phyloP scores from a whole-genome alignment of 2,888 invertebrate species.

The Drosophila anomelani region DNA sequence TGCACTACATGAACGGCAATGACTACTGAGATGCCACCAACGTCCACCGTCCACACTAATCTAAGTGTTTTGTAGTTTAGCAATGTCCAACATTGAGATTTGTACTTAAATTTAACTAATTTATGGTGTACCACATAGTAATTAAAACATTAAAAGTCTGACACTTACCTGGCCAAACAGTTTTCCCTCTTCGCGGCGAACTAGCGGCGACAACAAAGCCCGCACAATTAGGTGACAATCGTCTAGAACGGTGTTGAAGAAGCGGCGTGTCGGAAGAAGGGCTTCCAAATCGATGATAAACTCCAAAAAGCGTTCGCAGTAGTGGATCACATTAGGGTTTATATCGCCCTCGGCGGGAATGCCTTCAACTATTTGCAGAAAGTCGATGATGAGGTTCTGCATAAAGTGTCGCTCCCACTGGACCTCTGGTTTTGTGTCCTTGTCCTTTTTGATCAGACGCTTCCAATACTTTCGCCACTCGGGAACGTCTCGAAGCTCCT shows the following conservation, averaged over 20 bases:
- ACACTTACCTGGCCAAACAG: conserved; percentile 94
- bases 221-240: conserved; percentile 97
- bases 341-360: conserved; percentile 88
- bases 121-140: conserved; percentile 44
- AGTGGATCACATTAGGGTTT: conserved; percentile 87
- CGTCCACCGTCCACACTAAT: conserved; percentile 29
- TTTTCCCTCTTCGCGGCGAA: conserved; percentile 92
- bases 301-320: conserved; percentile 98
- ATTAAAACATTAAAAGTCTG: conserved; percentile 57
- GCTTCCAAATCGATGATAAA: conserved; percentile 98
- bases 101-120: conserved; percentile 65
- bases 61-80: conserved; percentile 64
- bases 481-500: conserved; percentile 93
- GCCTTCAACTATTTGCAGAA: conserved; percentile 91
- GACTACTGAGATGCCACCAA: conserved; percentile 71
- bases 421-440: conserved; percentile 88
- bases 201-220: conserved; percentile 92
- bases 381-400: conserved; percentile 91
- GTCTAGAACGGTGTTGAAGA: conserved; percentile 98
- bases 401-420: conserved; percentile 94
- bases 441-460: conserved; percentile 92
- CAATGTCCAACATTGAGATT: conserved; percentile 76
- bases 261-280: conserved; percentile 96
- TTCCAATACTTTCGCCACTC: conserved; percentile 97
- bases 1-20: conserved; percentile 92